Evolutionary conservation across 1,140 invertebrate genomes (phyloP), one percentile per base, ranked within the genome.

Genomic region (Thereuonema tuberculata): DNA sequence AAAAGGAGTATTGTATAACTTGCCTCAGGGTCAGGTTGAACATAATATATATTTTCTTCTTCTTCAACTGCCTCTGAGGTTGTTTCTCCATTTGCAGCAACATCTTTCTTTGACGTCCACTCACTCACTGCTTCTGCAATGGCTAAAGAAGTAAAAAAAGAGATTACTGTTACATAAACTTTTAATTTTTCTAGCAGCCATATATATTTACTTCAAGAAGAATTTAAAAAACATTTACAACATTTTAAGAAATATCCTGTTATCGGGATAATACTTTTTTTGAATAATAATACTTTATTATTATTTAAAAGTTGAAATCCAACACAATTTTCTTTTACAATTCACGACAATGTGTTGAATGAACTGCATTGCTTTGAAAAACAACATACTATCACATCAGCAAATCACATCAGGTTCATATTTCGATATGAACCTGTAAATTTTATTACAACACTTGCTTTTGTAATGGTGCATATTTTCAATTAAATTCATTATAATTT

Each of bases 51-150:
- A 60, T 72, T 64, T 15, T 66, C 66, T 15, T 66, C 66, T 46
- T 67, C 65, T 29, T 69, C 64, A 25, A 66, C 69, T 31, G 64
- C 58, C 5, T 53, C 23, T 14, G 70, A 67, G 53, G 62, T 61
- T 12, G 60, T 61, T 9, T 58, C 54, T 25, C 25, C 60, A 21
- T 67, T 58, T 37, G 67, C 62, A 14, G 68, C 67, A 12, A 69
- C 67, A 52, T 72, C 73, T 60, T 77, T 74, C 56, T 70, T 71
- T 52, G 67, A 70, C 61, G 75, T 75, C 74, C 74, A 78, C 58
- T 76, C 75, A 58, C 62, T 64, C n/a, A 76, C 67, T 31, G 72
- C 70, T 52, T 69, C 61, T 54, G 65, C 67, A 17, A 76, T 69
- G 9, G 71, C 74, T 70, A 25, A 31, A 58, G 54, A 56, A 17